Evolutionary conservation across 2,888 invertebrate genomes (phyloP), one percentile per base, ranked within the genome.

Genomic region (Phania funesta): DNA sequence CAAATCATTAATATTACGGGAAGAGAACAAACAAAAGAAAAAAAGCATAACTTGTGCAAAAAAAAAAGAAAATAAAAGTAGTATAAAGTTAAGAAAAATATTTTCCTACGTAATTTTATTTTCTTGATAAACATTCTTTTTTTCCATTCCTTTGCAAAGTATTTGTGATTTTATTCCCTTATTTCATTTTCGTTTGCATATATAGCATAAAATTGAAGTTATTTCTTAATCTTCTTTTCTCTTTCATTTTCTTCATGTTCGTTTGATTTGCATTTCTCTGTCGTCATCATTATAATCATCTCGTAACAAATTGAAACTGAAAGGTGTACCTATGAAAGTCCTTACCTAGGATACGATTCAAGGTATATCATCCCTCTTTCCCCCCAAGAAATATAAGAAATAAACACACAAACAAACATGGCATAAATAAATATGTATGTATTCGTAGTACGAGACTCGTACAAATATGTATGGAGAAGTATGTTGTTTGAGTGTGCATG

Each of bases 271-370:
- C 77, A 77, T 81, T 60, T 73, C 67, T 79, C 64, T 73, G 62
- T 65, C 71, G 56, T 73, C 76, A 56, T 76, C 71, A 54, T 68
- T 50, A 50, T 58, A 35, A 76, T 73, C 76, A 56, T 56, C 75
- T 52, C 75, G 32, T 80, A 62, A 44, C 67, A 75, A 76, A 75
- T 71, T 75, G 70, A 75, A 67, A 77, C 64, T 77, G 58, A 83
- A 78, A 90, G 90, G 85, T 87, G 87, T 83, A 87, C 88, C 79
- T 91, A 87, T 81, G 91, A 91, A 87, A 91, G 91, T 85, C 88
- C 90, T 79, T 85, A 88, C 74, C 86, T 91, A 86, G 89, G 89
- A 84, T 90, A 89, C 83, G 91, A 91, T 83, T 87, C 90, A 86
- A 91, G 91, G 91, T 91, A 91, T 78, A 64, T 75, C n/a, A n/a